Evolutionary conservation across 2,888 invertebrate species (phyloP).

Genomic region (Rhimphoctona megacephalus): DNA sequence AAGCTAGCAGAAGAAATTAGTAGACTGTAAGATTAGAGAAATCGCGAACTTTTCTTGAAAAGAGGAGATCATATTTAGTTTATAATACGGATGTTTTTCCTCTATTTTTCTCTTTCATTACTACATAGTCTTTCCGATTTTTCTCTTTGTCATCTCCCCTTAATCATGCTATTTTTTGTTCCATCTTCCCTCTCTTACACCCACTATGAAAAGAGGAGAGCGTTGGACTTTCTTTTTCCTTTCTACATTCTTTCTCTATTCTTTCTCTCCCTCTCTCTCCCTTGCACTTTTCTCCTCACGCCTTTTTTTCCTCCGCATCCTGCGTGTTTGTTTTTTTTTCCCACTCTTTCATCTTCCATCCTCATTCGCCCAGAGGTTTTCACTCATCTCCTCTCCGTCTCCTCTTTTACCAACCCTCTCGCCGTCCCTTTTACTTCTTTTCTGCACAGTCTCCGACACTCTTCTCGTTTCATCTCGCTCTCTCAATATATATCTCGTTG

Average conservation of each 20-base stretch:
- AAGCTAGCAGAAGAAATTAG: not conserved
- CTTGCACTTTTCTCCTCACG: conserved; percentile 47
- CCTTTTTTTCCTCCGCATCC: conserved; percentile 65
- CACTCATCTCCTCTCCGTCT: conserved; percentile 48
- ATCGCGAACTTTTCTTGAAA: not conserved
- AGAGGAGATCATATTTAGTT: not conserved
- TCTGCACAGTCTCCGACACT: conserved; percentile 60
- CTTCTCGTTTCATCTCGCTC: conserved; percentile 63
- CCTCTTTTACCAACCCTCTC: conserved; percentile 45
- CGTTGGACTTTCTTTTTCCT: conserved; percentile 60
- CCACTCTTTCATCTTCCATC: conserved; percentile 67
- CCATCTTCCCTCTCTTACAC: not conserved
- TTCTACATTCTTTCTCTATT: conserved; percentile 68
- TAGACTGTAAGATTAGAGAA: not conserved
- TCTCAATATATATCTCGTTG: conserved; percentile 46
- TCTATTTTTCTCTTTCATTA: conserved; percentile 26
- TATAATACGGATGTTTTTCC: not conserved
- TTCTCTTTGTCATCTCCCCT: conserved; percentile 49
- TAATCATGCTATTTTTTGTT: conserved; percentile 27
- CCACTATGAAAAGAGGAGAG: conserved; percentile 35
- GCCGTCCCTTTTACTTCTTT: conserved; percentile 58
- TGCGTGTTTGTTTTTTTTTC: conserved; percentile 49
- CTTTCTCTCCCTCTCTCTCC: conserved; percentile 73
- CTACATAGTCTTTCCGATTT: conserved; percentile 53
- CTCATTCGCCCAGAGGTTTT: conserved; percentile 60